Conservation (phyloP, 2,113 vertebrate genomes). For the Corythornis madagascariensis region DNA sequence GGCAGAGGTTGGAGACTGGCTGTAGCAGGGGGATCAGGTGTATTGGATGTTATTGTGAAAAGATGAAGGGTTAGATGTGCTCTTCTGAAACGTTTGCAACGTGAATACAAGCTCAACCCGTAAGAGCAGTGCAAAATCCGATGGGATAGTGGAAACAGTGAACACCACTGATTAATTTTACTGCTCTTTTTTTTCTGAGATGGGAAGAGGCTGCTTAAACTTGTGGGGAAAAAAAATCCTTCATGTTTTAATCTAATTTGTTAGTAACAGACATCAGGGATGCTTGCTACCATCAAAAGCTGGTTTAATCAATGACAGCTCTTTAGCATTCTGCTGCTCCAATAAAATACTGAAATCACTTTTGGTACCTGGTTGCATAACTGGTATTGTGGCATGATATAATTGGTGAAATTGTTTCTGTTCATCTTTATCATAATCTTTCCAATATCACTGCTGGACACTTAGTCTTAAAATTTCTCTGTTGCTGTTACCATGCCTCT, state of each 20-base stretch:
- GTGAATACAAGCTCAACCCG: not conserved
- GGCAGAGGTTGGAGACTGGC: not conserved
- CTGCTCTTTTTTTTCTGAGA: not conserved
- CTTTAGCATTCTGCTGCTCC: constrained; percentile 8
- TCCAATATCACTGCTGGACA: constrained; percentile 8
- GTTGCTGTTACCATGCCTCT: constrained; percentile 22
- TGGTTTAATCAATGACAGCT: not conserved
- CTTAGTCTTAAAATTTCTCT: not conserved
- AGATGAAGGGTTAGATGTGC: not conserved
- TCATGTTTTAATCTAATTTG: not conserved
- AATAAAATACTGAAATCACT: not conserved
- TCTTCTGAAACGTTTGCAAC: not conserved
- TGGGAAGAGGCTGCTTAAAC: not conserved
- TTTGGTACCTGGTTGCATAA: not conserved
- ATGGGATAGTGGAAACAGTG: not conserved
- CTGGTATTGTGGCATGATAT: not conserved
- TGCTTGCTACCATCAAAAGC: not conserved
- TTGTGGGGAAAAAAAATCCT: not conserved
- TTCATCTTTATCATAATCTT: not conserved
- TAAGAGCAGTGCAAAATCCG: not conserved
- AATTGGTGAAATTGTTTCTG: constrained; percentile 12
- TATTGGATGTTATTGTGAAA: not conserved
- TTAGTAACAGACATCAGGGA: not conserved
- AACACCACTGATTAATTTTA: not conserved
- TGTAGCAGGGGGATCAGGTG: not conserved